Base-by-base conservation (phyloP, 2,888 invertebrate species). In the Chymomyza procnemis region DNA sequence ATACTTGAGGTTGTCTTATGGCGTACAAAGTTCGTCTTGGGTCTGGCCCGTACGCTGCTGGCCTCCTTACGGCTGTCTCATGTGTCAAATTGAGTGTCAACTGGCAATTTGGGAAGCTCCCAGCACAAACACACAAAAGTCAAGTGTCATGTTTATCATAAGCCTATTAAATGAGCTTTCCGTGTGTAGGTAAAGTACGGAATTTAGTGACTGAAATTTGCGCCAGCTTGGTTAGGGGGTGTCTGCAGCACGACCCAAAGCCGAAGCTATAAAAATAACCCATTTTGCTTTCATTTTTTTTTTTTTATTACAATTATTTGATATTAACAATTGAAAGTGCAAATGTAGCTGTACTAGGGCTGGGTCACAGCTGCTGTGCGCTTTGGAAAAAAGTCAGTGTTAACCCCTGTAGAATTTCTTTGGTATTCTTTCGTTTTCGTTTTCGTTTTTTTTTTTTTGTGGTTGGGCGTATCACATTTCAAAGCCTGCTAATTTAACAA, bases 81-180 rank as follows among this genome's bases (percentile, higher is more conserved):
- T 78, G 79, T 85, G 88, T 86, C 90, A 88, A 89, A 89, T 87
- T 88, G 88, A 88, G 89, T 89, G 89, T 89, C 89, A 89, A 89
- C 89, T 89, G 88, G 85, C 89, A 88, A 89, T 89, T 88, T 88
- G 83, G 85, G 74, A 75, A 71, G 72, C 67, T 65, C 21, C 48
- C 50, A 55, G 60, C 12, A 61, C 60, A 55, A 59, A 67, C 22
- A 52, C 64, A 22, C 67, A 71, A 71, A 81, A 80, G 77, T 80
- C 76, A 78, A 87, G 90, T 90, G 90, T 90, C 90, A 85, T 88
- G 89, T 90, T 90, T 88, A 86, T 84, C 76, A 74, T 89, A 89
- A 89, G 89, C 90, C 89, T 89, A 90, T 90, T 90, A 89, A 79
- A 79, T 80, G 76, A 79, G 87, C 87, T 81, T 80, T 72, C 19